Conservation (phyloP, 1,140 invertebrate species). For the Calliphora vicina region DNA sequence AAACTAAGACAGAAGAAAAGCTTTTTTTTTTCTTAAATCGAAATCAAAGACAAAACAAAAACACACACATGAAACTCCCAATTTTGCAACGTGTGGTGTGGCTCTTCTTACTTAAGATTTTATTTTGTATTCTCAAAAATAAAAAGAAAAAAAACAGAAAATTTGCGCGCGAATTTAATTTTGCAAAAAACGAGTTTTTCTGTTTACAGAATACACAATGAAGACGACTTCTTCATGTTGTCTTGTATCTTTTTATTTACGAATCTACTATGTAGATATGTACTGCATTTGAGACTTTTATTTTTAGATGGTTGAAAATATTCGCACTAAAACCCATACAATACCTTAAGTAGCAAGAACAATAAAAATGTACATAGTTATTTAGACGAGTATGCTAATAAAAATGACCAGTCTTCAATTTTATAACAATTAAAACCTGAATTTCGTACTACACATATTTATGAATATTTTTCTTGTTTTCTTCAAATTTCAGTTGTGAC, state of each 20-base stretch:
- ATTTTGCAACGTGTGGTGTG: neutral
- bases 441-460: neutral
- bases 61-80: constrained; percentile 6
- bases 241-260: constrained; percentile 20
- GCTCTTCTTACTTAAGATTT: neutral
- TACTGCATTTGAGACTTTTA: neutral
- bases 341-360: neutral
- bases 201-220: neutral
- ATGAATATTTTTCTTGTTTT: neutral
- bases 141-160: neutral
- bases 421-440: neutral
- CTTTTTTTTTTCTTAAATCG: neutral
- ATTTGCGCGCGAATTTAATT: constrained; percentile 20
- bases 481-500: constrained; percentile 1
- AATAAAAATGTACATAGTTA: neutral
- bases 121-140: too few relatives aligned
- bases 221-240: neutral
- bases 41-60: neutral
- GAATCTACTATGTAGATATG: neutral
- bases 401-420: neutral
- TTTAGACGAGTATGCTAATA: neutral
- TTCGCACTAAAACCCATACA: too few relatives aligned
- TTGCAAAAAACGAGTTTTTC: neutral
- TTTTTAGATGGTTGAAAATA: neutral
- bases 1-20: neutral